A percentile compares a stretch with the other conserved stretches of the same genome.
These are phyloP conservation scores for Pachycephus smyrnensis DNA, from an alignment of 2,888 invertebrate genomes.

Conservation along the genomic window DNA sequence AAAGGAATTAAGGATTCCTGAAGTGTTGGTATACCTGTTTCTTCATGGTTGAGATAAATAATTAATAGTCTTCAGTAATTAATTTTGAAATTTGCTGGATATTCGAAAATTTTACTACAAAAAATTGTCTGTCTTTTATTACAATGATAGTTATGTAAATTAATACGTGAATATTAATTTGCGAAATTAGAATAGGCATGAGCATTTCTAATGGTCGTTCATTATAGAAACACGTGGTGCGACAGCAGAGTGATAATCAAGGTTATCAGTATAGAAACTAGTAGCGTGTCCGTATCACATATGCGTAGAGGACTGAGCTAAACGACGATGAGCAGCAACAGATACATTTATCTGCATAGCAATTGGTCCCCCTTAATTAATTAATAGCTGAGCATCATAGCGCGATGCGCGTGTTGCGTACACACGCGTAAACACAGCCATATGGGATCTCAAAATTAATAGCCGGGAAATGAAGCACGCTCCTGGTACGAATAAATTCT, in stretches of 20 bases:
- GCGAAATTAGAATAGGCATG: neutral
- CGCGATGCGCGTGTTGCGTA: slow-evolving; percentile 27
- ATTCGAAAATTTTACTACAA: neutral
- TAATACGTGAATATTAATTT: neutral
- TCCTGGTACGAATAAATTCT: slow-evolving; percentile 1
- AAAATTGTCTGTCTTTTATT: fast-evolving
- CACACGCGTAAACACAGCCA: slow-evolving; percentile 32
- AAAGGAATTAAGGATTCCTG: neutral
- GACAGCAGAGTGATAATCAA: neutral
- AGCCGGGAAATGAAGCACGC: slow-evolving; percentile 1
- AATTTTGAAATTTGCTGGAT: neutral
- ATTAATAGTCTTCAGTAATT: neutral
- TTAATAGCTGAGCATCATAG: slow-evolving; percentile 43
- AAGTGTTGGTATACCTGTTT: neutral
- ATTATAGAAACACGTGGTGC: neutral
- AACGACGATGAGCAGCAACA: slow-evolving; percentile 5
- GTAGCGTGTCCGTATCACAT: neutral
- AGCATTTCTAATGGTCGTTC: neutral
- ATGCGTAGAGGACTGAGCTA: neutral
- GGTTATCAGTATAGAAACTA: neutral
- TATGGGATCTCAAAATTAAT: slow-evolving; percentile 29
- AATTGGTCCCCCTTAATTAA: slow-evolving; percentile 38
- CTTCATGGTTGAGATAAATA: neutral
- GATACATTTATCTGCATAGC: slow-evolving; percentile 39
- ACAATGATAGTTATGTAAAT: neutral